phyloP scores from a whole-genome alignment of 2,888 invertebrate genomes.

The Eristalinus sepulchralis region DNA sequence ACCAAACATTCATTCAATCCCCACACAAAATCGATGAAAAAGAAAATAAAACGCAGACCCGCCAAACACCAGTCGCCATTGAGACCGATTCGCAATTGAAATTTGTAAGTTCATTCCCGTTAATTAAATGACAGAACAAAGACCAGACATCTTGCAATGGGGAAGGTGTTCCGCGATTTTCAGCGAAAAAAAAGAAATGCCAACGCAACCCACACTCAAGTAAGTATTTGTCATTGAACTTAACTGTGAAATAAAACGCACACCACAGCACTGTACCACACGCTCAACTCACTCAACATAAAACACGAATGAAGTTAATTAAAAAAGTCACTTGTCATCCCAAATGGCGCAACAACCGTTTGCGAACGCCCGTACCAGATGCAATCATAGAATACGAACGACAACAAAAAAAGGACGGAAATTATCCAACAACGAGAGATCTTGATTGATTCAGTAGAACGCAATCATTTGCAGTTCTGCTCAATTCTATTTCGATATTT shows the following conservation, averaged over 20 bases:
- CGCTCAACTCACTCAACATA: conserved; percentile 3
- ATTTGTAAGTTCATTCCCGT: neutral
- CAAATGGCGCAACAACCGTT: conserved; percentile 3
- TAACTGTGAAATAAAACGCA: conserved; percentile 19
- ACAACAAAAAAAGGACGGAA: conserved; percentile 3
- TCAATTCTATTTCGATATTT: conserved; percentile 46
- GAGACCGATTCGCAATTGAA: neutral
- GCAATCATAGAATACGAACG: conserved; percentile 8
- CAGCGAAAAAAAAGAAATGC: neutral
- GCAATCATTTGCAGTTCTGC: conserved; percentile 36
- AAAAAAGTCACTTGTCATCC: conserved; percentile 36
- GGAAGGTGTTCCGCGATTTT: neutral
- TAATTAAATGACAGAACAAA: neutral
- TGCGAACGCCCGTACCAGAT: conserved; percentile 18
- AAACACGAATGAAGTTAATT: conserved; percentile 44
- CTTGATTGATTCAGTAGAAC: conserved; percentile 46
- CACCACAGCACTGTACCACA: neutral
- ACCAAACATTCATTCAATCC: neutral
- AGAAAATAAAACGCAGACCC: neutral
- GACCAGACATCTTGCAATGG: neutral
- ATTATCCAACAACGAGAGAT: neutral
- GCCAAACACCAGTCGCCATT: neutral
- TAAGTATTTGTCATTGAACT: conserved; percentile 58
- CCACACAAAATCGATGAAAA: neutral
- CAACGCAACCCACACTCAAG: neutral